A percentile compares a stretch with the other conserved stretches of the same genome.
Evolutionary conservation across 2,113 vertebrate species (phyloP).

Genomic region (Okapia johnstoni): DNA sequence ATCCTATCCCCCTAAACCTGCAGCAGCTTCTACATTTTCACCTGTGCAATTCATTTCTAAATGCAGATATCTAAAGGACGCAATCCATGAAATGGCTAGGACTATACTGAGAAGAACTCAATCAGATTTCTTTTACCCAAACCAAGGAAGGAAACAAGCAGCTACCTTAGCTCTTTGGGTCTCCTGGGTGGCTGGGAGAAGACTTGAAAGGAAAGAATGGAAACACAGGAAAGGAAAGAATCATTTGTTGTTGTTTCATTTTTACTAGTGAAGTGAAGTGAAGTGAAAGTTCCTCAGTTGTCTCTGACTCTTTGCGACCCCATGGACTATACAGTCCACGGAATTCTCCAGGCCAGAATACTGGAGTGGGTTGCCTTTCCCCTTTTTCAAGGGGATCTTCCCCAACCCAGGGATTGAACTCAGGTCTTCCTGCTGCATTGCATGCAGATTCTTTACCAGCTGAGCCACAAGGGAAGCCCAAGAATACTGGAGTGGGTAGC

Average conservation of each 20-base stretch:
- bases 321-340: neutral
- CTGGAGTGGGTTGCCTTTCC: neutral
- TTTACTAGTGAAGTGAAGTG: neutral
- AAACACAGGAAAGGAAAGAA: neutral
- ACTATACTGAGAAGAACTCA: neutral
- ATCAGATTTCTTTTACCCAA: neutral
- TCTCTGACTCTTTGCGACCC: neutral
- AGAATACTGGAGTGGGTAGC: neutral
- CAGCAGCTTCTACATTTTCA: neutral
- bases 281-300: neutral
- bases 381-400: neutral
- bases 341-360: neutral
- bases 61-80: neutral
- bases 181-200: neutral
- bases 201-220: neutral
- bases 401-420: neutral
- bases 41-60: neutral
- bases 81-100: neutral
- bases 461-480: neutral
- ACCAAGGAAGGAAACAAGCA: neutral
- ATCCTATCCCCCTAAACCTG: neutral
- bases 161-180: neutral
- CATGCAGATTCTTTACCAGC: neutral
- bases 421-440: neutral
- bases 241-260: neutral